Conservation (phyloP, 2,797 vertebrate genomes). For the Taenioides sp. region DNA sequence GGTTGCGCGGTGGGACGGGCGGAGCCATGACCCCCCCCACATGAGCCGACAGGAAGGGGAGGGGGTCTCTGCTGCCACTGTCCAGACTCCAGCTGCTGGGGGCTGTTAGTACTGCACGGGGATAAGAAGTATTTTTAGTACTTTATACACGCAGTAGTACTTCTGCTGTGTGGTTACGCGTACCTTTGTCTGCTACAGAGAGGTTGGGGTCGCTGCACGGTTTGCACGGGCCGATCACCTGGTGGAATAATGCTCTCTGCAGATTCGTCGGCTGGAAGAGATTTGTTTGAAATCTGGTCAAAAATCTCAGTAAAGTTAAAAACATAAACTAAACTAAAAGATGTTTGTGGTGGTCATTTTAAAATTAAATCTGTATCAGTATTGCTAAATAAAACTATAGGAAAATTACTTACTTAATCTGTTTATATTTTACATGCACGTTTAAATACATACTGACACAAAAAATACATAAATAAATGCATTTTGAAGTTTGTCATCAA, state of each 20-base stretch:
- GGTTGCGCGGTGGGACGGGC: conserved; percentile 84
- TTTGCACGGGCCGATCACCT: conserved; percentile 92
- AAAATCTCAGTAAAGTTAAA: background rate
- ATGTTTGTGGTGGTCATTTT: background rate
- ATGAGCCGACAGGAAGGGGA: conserved; percentile 86
- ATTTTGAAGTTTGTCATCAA: too few species aligned
- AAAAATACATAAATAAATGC: too few species aligned
- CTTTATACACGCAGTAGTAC: background rate
- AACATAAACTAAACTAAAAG: background rate
- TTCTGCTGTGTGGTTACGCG: background rate
- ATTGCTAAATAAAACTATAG: too few species aligned
- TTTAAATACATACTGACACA: too few species aligned
- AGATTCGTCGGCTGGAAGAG: conserved; percentile 84
- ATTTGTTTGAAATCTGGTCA: background rate
- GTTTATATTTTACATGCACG: too few species aligned
- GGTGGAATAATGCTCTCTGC: conserved; percentile 92
- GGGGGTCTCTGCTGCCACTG: conserved; percentile 86
- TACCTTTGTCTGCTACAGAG: conserved; percentile 97
- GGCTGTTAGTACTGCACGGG: conserved; percentile 83
- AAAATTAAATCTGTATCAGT: background rate
- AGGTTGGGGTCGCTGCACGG: conserved; percentile 98
- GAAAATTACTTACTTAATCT: too few species aligned
- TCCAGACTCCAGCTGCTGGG: conserved; percentile 98
- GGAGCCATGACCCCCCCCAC: conserved; percentile 85
- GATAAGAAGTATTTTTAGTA: conserved; percentile 38